Evolutionary conservation across 1,140 invertebrate genomes (phyloP), one percentile per base, ranked within the genome.

Genomic region (Pseudomyrmex cubaensis): DNA sequence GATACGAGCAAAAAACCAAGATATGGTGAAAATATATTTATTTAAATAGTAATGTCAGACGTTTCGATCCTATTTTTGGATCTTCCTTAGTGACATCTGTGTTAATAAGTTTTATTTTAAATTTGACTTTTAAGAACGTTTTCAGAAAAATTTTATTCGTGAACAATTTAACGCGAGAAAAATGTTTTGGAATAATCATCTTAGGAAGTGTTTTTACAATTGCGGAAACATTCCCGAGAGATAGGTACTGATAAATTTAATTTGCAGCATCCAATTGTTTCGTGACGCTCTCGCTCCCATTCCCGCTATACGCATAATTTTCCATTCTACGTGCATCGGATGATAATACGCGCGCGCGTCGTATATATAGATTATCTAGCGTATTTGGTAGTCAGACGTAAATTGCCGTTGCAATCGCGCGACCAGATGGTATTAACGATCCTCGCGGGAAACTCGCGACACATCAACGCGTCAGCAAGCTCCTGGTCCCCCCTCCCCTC

Each of bases 391-490:
- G 56, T 61, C 48, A n/a, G 46, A 61, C 2, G 7, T 25, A 59
- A 80, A 80, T 80, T 59, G 25, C 50, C 54, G 20, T 64, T 62
- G 48, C 50, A 74, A n/a, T n/a, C 9, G 67, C 17, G 22, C 44
- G 22, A 13, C 63, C 50, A 66, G 54, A 56, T 12, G 22, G 63
- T 25, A 80, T 80, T 87, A 86, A 84, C 46, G 80, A 59, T 57
- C 59, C 56, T 56, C 73, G 9, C n/a, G 82, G 56, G 25, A 56
- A 25, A 13, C 52, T 57, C 52, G 59, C 80, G 86, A 88, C 67
- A 75, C 83, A 63, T 78, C 77, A 56, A 62, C 12, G 52, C 74
- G 50, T 78, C 74, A 22, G 82, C 56, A 44, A 44, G 35, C 35
- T 35, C 10, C 73, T 12, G 4, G 3, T 35, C 35, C 35, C 15